phyloP scores from a whole-genome alignment of 2,888 invertebrate species.

The Noctua fimbriata region DNA sequence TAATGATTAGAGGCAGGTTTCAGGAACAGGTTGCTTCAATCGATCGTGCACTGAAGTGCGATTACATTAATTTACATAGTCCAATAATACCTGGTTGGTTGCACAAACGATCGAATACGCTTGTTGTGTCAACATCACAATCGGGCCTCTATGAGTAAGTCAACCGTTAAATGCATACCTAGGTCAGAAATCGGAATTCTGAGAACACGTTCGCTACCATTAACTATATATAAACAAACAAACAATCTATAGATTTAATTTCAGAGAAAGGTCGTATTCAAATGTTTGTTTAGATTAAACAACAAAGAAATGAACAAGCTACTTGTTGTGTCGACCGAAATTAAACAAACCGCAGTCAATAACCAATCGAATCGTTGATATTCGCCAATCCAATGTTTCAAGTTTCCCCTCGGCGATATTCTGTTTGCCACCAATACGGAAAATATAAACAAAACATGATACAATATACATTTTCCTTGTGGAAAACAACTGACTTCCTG shows the following conservation, averaged over 20 bases:
- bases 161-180: conserved; percentile 2
- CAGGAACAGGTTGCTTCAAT: neutral
- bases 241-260: neutral
- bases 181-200: neutral
- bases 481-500: conserved; percentile 43
- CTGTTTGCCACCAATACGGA: conserved; percentile 49
- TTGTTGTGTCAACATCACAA: conserved; percentile 3
- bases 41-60: neutral
- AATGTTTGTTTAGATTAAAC: conserved; percentile 3
- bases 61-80: conserved; percentile 19
- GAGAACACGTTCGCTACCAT: neutral
- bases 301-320: conserved; percentile 17
- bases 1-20: conserved; percentile 1
- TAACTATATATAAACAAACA: neutral
- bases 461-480: conserved; percentile 51
- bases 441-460: conserved; percentile 56
- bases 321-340: conserved; percentile 21
- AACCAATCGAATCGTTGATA: conserved; percentile 43
- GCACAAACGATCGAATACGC: neutral
- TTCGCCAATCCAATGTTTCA: conserved; percentile 47
- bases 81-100: neutral
- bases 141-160: neutral
- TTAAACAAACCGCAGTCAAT: conserved; percentile 37
- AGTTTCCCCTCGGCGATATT: conserved; percentile 34
- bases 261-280: neutral